Conservation (phyloP, 2,888 invertebrate species). For the Geotrupes spiniger region DNA sequence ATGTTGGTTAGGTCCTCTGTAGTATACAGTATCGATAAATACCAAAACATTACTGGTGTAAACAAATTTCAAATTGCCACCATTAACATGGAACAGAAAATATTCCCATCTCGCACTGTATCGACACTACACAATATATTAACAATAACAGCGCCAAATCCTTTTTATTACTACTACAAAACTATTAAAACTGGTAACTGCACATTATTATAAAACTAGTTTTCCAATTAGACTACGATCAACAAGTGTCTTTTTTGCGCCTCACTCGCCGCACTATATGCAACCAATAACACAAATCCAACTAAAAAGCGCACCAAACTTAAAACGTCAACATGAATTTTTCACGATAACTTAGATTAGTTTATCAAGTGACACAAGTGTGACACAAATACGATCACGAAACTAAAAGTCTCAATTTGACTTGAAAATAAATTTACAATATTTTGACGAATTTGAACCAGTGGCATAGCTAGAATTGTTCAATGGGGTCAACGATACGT, state of each 20-base stretch:
- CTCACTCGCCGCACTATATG: constrained; percentile 7
- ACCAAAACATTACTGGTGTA: constrained; percentile 10
- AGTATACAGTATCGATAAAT: constrained; percentile 10
- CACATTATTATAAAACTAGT: constrained; percentile 23
- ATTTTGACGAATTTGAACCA: too few relatives aligned
- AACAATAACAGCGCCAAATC: neutral
- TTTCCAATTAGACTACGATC: constrained; percentile 21
- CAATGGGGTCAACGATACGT: too few relatives aligned
- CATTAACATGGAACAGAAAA: neutral
- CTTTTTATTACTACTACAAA: neutral
- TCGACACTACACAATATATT: constrained; percentile 2
- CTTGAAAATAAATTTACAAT: too few relatives aligned
- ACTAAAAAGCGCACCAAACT: neutral
- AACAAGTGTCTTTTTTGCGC: constrained; percentile 17
- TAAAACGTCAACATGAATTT: too few relatives aligned
- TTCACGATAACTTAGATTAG: too few relatives aligned
- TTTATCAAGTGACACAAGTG: too few relatives aligned
- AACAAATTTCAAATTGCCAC: constrained; percentile 15
- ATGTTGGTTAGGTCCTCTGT: constrained; percentile 29
- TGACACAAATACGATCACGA: too few relatives aligned
- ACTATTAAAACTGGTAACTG: constrained; percentile 1
- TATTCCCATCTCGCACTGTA: neutral
- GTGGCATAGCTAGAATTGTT: too few relatives aligned
- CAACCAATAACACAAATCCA: constrained; percentile 6
- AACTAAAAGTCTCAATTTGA: too few relatives aligned